Evolutionary conservation across 2,888 invertebrate species (phyloP).

Genomic region (Cheilosia impressa): DNA sequence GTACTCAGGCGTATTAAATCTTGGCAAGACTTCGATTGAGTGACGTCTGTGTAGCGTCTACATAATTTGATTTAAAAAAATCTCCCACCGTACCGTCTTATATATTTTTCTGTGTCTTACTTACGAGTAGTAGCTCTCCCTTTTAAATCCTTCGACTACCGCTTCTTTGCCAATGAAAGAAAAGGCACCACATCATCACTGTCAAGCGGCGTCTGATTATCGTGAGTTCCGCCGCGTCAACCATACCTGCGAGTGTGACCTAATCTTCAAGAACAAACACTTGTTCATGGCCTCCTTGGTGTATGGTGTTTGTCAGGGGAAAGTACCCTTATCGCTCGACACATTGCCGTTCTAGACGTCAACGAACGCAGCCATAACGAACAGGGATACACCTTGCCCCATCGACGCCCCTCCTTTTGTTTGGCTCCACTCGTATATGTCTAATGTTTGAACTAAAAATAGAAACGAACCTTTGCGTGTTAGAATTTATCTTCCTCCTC

Average conservation of each 20-base stretch:
- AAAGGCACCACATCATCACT: not conserved
- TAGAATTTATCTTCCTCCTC: not conserved
- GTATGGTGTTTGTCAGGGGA: slow-evolving; percentile 10
- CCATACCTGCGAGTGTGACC: slow-evolving; percentile 31
- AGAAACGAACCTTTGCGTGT: slow-evolving; percentile 65
- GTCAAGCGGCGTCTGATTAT: not conserved
- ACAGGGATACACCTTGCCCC: slow-evolving; percentile 12
- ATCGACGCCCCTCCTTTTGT: slow-evolving; percentile 33
- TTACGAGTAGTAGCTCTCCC: too few relatives aligned
- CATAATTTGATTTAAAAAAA: too few relatives aligned
- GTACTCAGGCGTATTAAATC: too few relatives aligned
- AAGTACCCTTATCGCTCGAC: slow-evolving; percentile 24
- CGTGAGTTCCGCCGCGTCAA: not conserved
- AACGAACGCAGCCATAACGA: slow-evolving; percentile 43
- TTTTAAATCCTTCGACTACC: too few relatives aligned
- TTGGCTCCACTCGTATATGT: slow-evolving; percentile 31
- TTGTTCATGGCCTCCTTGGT: slow-evolving; percentile 1
- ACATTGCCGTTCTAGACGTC: slow-evolving; percentile 33
- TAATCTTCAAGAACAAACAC: slow-evolving; percentile 36
- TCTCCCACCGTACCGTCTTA: too few relatives aligned
- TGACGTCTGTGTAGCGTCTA: too few relatives aligned
- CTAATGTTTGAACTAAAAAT: slow-evolving; percentile 49
- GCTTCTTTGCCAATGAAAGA: not conserved
- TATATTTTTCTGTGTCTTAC: too few relatives aligned
- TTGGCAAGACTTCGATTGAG: too few relatives aligned